Percentiles rank a stretch among this genome's conserved stretches.
Evolutionary conservation across 2,888 invertebrate genomes (phyloP).

Genomic region (Polyommatus iphigenia): DNA sequence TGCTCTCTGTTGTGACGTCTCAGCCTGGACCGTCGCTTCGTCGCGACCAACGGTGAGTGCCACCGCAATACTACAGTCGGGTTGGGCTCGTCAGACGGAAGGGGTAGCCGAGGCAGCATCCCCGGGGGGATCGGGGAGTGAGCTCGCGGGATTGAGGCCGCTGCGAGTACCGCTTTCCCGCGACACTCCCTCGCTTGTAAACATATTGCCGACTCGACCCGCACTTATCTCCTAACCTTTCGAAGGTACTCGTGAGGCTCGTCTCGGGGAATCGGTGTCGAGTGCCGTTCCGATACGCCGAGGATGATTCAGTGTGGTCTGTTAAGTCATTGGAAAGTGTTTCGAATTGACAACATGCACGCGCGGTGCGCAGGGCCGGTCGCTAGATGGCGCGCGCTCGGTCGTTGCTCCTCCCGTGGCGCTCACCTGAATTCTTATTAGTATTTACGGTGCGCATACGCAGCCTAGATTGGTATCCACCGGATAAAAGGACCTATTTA

Average conservation of each 20-base stretch:
- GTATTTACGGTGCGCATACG: slow-evolving; percentile 36
- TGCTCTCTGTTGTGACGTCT: slow-evolving; percentile 37
- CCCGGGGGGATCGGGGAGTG: neutral
- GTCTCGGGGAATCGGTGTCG: neutral
- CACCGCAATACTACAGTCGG: neutral
- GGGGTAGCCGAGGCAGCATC: neutral
- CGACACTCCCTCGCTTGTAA: slow-evolving; percentile 40
- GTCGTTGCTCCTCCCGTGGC: slow-evolving; percentile 55
- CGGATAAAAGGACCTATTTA: slow-evolving; percentile 27
- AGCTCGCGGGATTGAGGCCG: slow-evolving; percentile 49
- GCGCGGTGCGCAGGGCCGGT: slow-evolving; percentile 37
- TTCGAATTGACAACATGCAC: slow-evolving; percentile 37
- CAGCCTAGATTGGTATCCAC: slow-evolving; percentile 18
- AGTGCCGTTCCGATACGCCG: neutral
- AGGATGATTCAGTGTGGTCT: slow-evolving; percentile 25
- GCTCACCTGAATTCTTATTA: slow-evolving; percentile 40
- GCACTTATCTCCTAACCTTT: neutral
- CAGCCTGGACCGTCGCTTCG: slow-evolving; percentile 11
- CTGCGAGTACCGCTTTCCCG: slow-evolving; percentile 54
- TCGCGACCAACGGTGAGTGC: slow-evolving; percentile 12
- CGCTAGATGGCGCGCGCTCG: slow-evolving; percentile 52
- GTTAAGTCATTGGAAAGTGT: slow-evolving; percentile 37
- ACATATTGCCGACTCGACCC: slow-evolving; percentile 35
- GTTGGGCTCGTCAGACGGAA: neutral
- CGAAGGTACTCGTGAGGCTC: neutral